Conservation (phyloP, 1,140 invertebrate species). For the Drosophila navojoa region DNA sequence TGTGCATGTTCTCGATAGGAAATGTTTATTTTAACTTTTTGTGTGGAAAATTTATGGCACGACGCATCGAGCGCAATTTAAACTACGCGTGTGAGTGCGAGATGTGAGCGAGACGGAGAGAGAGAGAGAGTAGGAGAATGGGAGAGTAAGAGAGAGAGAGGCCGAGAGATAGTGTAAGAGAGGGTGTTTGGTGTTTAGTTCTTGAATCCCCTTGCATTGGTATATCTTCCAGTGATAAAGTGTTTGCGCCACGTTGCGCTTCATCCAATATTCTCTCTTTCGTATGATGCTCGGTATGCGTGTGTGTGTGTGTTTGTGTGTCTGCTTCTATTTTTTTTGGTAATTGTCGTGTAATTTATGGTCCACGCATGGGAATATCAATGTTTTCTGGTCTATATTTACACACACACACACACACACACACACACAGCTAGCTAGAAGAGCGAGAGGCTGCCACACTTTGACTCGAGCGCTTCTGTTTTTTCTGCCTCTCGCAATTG, state of each 20-base stretch:
- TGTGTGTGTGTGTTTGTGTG: too few species aligned
- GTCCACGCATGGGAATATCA: conserved; percentile 77
- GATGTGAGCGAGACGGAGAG: conserved; percentile 17
- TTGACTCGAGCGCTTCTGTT: neutral
- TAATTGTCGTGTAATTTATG: conserved; percentile 79
- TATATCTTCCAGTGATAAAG: conserved; percentile 59
- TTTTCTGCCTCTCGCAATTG: conserved; percentile 41
- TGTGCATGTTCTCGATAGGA: conserved; percentile 35
- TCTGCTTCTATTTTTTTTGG: conserved; percentile 36
- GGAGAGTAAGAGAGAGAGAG: conserved; percentile 8
- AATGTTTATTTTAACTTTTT: conserved; percentile 49
- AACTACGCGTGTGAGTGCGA: conserved; percentile 76
- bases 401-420: conserved; percentile 35
- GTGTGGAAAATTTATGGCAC: conserved; percentile 70
- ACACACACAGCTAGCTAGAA: too few species aligned
- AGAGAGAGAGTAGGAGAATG: neutral
- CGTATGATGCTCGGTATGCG: neutral
- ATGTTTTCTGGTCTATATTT: conserved; percentile 73
- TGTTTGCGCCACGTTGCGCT: conserved; percentile 52
- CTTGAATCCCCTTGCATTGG: conserved; percentile 17
- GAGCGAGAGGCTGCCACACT: conserved; percentile 8
- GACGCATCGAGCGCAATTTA: conserved; percentile 69
- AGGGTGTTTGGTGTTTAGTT: neutral
- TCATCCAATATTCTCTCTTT: conserved; percentile 59
- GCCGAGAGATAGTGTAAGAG: neutral